Conservation (phyloP, 2,888 invertebrate species). For the Onthophagus sagittarius region DNA sequence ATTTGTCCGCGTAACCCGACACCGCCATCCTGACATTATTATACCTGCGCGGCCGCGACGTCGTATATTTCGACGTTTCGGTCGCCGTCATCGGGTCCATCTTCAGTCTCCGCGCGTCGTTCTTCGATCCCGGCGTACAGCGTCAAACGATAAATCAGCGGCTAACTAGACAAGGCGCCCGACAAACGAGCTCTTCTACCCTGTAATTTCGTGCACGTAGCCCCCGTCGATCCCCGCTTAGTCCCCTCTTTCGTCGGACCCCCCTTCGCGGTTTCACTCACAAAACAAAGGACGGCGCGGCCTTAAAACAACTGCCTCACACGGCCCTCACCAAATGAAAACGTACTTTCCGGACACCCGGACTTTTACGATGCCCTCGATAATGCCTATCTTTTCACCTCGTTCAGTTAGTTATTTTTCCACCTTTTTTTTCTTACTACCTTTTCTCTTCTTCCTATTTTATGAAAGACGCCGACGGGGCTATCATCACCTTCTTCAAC, state of each 20-base stretch:
- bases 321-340: neutral
- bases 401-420: neutral
- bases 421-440: slow-evolving; percentile 14
- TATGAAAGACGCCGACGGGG: neutral
- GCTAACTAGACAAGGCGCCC: slow-evolving; percentile 48
- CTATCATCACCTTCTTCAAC: slow-evolving; percentile 12
- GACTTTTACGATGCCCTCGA: slow-evolving; percentile 5
- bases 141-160: slow-evolving; percentile 40
- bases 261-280: slow-evolving; percentile 34
- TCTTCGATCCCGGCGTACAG: slow-evolving; percentile 2
- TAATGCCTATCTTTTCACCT: slow-evolving; percentile 7
- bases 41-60: neutral
- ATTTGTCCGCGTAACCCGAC: slow-evolving; percentile 8
- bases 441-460: neutral
- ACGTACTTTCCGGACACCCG: slow-evolving; percentile 5
- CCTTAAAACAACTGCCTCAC: slow-evolving; percentile 25
- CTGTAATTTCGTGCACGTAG: slow-evolving; percentile 39
- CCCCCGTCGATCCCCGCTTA: neutral
- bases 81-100: neutral
- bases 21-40: slow-evolving; percentile 10
- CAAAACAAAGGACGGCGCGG: neutral
- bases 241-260: slow-evolving; percentile 18
- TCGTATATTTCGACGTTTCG: slow-evolving; percentile 11
- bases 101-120: slow-evolving; percentile 11
- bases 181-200: slow-evolving; percentile 45